Base-by-base conservation (phyloP, 2,797 vertebrate genomes). In the Rhabdomys pumilio region DNA sequence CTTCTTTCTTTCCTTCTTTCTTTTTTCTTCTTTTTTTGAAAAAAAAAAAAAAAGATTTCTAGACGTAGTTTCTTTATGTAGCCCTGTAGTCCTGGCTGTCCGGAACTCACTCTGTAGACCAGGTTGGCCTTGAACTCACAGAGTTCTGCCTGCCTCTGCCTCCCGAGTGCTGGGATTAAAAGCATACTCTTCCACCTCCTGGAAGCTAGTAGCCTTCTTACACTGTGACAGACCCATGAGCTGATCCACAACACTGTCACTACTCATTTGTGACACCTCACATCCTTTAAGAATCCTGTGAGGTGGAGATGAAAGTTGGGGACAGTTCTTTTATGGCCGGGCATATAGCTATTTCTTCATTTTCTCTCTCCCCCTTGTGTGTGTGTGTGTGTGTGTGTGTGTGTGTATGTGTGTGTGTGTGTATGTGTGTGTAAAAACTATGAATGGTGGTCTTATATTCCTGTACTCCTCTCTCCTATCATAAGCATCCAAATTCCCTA, bases 321-420 rank as follows among this genome's bases (percentile, higher is more conserved):
- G 12, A n/a, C 38, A 61, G 59, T 67, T 83, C 10, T 67, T 67
- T 15, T 9, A 47, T 44, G 24, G 10, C 72, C 8, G 22, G 20
- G 9, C 50, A 73, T n/a, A 12, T 44, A n/a, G 34, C 34, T 69
- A 3, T 69, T 69, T 7, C n/a, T 34, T 67, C 31, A 67, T 67
- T 6, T 0, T 67, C 13, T 15, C 5, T 6, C 63, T 6, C 67
- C 1, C 17, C 0, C 6, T 0, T 11, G 50, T 50, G 6, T 47
- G 7, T 47, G 47, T 47, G 47, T 47, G 47, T 47, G 47, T 47
- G 38, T 2, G 38, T 38, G 47, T 4, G 47, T 47, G 47, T 47
- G 47, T 50, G 1, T 11, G 50, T 50, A 1, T 50, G 9, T 50
- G 44, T 44, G 44, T 44, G 44, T 44, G 47, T 50, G 47, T 50